A percentile compares a stretch with the other conserved stretches of the same genome.
These are phyloP conservation scores for Dynastes maya DNA, from an alignment of 2,888 invertebrate species.

Conservation along the genomic window DNA sequence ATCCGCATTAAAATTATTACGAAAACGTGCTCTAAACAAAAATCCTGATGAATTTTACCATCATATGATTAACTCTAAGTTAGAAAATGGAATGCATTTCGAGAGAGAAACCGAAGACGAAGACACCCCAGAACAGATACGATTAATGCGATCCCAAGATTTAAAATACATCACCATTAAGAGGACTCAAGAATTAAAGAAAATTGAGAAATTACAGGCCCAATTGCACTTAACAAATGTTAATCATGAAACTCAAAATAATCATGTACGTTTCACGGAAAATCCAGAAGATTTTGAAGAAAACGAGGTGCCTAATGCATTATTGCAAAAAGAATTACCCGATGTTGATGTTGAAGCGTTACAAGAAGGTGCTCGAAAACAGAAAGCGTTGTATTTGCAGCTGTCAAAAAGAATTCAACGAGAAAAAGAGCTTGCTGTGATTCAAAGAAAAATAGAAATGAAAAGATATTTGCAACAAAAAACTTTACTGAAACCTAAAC, in stretches of 20 bases:
- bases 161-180: constrained; percentile 86
- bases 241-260: constrained; percentile 79
- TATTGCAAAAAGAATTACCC: constrained; percentile 71
- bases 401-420: constrained; percentile 83
- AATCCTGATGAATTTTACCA: constrained; percentile 99
- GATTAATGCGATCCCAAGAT: constrained; percentile 93
- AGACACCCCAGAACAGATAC: constrained; percentile 87
- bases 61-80: constrained; percentile 94
- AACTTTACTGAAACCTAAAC: constrained; percentile 76
- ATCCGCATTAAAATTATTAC: constrained; percentile 84
- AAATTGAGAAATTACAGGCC: constrained; percentile 83
- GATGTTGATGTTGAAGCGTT: constrained; percentile 74
- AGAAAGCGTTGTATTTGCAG: constrained; percentile 81
- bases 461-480: constrained; percentile 79
- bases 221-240: constrained; percentile 88
- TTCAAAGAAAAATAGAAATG: constrained; percentile 86
- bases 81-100: constrained; percentile 76
- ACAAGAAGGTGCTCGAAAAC: constrained; percentile 74
- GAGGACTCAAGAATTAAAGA: constrained; percentile 86
- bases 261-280: constrained; percentile 87
- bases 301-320: constrained; percentile 77
- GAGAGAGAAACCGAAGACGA: constrained; percentile 81
- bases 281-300: constrained; percentile 75
- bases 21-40: constrained; percentile 88
- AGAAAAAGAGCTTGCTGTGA: constrained; percentile 82